These are phyloP conservation scores for Lumbricus terrestris DNA, from an alignment of 2,888 invertebrate genomes.

Conservation along the genomic window DNA sequence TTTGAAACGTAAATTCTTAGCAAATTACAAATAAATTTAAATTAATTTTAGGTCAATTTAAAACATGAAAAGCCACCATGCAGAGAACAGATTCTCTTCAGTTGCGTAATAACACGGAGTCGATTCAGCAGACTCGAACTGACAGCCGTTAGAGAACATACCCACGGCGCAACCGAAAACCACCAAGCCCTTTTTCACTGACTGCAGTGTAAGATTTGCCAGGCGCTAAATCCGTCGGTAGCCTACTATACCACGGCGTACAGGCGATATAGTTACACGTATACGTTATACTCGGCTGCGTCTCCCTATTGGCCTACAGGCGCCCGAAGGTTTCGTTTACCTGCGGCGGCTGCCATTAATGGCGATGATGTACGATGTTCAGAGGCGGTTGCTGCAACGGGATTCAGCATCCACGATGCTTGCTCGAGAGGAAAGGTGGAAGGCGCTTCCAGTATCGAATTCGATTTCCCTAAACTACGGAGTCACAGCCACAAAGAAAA, in stretches of 20 bases:
- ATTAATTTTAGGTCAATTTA: no score
- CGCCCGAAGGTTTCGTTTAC: not conserved
- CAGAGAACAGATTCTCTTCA: not conserved
- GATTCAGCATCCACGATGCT: not conserved
- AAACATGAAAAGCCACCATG: not conserved
- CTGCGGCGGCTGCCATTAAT: not conserved
- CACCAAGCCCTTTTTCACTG: not conserved
- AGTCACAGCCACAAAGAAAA: not conserved
- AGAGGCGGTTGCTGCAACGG: not conserved
- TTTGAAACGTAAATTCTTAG: not conserved
- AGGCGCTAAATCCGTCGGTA: not conserved
- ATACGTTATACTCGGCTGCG: not conserved
- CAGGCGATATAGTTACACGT: not conserved
- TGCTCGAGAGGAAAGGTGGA: not conserved
- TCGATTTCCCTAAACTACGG: not conserved
- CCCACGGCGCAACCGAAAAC: not conserved
- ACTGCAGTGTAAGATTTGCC: not conserved
- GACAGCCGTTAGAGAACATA: not conserved
- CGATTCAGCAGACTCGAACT: not conserved
- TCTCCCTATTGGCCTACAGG: not conserved
- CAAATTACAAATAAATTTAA: no score
- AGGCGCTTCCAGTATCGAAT: not conserved
- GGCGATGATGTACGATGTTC: not conserved
- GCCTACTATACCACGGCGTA: not conserved
- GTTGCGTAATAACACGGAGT: not conserved